phyloP scores from a whole-genome alignment of 2,888 invertebrate species.

The Dysmachus trigonus region DNA sequence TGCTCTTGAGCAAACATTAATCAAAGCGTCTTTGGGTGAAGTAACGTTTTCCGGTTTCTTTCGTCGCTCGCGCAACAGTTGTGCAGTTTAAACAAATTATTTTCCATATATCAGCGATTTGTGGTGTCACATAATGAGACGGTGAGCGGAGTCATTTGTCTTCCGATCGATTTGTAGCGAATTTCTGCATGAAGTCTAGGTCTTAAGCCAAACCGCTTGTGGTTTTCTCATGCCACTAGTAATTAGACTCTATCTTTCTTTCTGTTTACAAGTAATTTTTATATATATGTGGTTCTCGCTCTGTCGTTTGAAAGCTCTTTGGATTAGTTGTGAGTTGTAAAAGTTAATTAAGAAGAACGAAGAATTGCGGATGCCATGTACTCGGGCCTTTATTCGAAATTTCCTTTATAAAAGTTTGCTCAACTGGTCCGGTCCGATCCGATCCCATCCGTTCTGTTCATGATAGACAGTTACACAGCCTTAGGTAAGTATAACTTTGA shows the following conservation, averaged over 20 bases:
- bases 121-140: not conserved
- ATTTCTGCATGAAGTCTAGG: not conserved
- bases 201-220: not conserved
- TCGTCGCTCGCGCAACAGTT: not conserved
- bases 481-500: no score
- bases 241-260: not conserved
- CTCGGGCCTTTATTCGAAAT: no score
- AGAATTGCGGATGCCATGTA: no score
- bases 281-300: no score
- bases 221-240: not conserved
- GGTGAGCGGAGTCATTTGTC: not conserved
- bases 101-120: not conserved
- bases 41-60: not conserved
- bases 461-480: no score
- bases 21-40: constrained; percentile 6
- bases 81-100: not conserved
- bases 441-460: no score
- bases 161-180: not conserved
- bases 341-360: no score
- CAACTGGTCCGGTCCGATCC: no score
- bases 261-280: not conserved
- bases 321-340: no score
- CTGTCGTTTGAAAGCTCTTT: no score
- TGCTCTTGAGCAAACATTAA: constrained; percentile 9
- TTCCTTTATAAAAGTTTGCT: no score